Percentiles rank a stretch among this genome's conserved stretches.
phyloP scores from a whole-genome alignment of 2,888 invertebrate species.

The Himalopsyche kuldschensis region DNA sequence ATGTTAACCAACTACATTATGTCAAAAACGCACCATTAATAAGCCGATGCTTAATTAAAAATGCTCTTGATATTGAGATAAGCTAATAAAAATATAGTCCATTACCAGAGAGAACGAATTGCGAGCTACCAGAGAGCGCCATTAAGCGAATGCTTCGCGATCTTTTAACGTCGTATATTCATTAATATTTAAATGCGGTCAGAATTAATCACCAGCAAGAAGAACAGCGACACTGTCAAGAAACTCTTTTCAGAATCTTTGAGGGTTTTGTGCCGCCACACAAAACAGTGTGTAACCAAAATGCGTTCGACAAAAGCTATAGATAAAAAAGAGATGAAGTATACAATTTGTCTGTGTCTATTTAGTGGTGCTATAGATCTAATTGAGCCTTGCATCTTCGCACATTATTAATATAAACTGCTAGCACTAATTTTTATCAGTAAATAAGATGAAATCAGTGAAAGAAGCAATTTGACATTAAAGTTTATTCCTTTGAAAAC shows the following conservation, averaged over 20 bases:
- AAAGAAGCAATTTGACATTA: too few relatives aligned
- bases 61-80: slow-evolving; percentile 5
- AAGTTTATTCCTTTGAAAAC: too few relatives aligned
- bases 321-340: not conserved
- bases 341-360: too few relatives aligned
- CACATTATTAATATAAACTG: too few relatives aligned
- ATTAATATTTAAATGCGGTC: slow-evolving; percentile 18
- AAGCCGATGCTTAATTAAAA: slow-evolving; percentile 6
- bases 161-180: slow-evolving; percentile 12
- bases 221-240: not conserved
- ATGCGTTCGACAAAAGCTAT: not conserved
- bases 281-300: not conserved
- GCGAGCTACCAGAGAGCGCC: slow-evolving; percentile 1
- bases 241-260: not conserved
- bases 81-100: slow-evolving; percentile 17
- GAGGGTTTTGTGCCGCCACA: not conserved
- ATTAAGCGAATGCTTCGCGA: slow-evolving; percentile 2
- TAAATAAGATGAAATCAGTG: too few relatives aligned
- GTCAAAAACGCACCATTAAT: not conserved
- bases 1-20: not conserved
- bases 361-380: too few relatives aligned
- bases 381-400: too few relatives aligned
- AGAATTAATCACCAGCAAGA: not conserved
- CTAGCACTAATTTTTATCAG: too few relatives aligned
- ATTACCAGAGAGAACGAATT: slow-evolving; percentile 7